phyloP scores from a whole-genome alignment of 2,888 invertebrate genomes.

The Bombylius major region DNA sequence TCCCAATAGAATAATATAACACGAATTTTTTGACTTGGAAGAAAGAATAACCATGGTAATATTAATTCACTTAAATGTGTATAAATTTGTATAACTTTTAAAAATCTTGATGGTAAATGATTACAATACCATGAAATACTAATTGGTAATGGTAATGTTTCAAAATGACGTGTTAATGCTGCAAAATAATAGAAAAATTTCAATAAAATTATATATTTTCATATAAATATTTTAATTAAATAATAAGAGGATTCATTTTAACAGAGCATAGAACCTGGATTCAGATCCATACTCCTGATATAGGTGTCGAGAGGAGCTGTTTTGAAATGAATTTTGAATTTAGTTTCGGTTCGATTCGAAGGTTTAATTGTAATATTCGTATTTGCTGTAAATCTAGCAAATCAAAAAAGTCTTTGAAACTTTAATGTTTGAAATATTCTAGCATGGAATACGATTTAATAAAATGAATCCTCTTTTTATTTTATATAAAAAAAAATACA shows the following conservation, averaged over 20 bases:
- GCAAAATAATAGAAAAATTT: not conserved
- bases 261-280: no score
- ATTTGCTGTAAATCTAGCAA: no score
- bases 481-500: constrained; percentile 10
- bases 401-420: no score
- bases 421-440: no score
- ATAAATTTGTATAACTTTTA: constrained; percentile 46
- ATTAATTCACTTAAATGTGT: constrained; percentile 52
- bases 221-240: not conserved
- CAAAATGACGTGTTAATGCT: constrained; percentile 56
- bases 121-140: constrained; percentile 60
- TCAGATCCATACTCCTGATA: no score
- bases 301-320: no score
- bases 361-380: not conserved
- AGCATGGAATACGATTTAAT: no score
- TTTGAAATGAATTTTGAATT: no score
- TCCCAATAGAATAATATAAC: constrained; percentile 50
- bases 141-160: constrained; percentile 62
- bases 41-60: constrained; percentile 59
- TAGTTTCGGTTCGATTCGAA: no score
- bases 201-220: constrained; percentile 18
- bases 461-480: no score
- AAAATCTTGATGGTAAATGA: constrained; percentile 54
- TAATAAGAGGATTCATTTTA: no score
- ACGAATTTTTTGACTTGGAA: constrained; percentile 50